These are phyloP conservation scores for Octopus sinensis DNA, from an alignment of 1,140 invertebrate genomes.

Conservation along the genomic window DNA sequence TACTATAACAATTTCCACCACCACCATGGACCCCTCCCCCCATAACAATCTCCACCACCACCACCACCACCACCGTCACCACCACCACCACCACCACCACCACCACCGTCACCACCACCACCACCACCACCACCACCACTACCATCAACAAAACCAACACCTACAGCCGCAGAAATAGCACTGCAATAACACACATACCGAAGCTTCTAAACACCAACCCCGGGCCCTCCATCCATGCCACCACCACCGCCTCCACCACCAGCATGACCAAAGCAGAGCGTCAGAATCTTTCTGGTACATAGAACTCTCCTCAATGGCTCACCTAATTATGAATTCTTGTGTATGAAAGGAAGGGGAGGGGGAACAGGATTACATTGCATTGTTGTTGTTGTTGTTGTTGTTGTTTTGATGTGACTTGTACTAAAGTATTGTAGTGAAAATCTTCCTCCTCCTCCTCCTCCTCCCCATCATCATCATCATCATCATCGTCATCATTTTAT, in stretches of 20 bases:
- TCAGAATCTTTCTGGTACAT: too few species aligned
- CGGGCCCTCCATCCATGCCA: background rate
- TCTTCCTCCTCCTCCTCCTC: background rate
- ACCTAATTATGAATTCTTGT: too few species aligned
- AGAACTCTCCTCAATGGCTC: too few species aligned
- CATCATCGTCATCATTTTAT: too few species aligned
- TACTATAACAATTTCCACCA: background rate
- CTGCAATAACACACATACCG: background rate
- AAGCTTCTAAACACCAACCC: background rate
- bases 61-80: background rate
- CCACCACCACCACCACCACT: background rate
- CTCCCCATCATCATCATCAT: background rate
- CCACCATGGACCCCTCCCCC: background rate
- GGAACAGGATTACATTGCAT: too few species aligned
- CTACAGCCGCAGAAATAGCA: background rate
- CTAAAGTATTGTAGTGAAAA: conserved; percentile 13
- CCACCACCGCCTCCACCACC: background rate
- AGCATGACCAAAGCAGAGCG: background rate
- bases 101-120: background rate
- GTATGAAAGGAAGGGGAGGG: too few species aligned
- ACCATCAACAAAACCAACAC: too few species aligned
- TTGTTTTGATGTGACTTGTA: background rate
- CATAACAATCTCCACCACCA: too few species aligned
- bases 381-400: too few species aligned
- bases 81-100: background rate